A percentile compares a stretch with the other conserved stretches of the same genome.
phyloP scores from a whole-genome alignment of 2,888 invertebrate species.

The Nudaria mundana region DNA sequence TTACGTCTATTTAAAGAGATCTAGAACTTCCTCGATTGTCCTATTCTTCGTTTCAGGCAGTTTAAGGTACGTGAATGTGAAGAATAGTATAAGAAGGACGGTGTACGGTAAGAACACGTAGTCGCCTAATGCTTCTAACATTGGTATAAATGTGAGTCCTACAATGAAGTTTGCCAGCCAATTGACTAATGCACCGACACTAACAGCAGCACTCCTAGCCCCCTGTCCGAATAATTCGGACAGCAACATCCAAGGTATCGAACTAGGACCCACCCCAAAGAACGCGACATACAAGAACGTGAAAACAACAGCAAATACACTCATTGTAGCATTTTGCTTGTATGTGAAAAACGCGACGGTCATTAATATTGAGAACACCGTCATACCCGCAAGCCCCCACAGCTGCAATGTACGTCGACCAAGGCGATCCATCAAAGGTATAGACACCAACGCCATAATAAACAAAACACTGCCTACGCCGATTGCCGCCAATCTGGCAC shows the following conservation, averaged over 20 bases:
- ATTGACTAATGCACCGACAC: conserved; percentile 73
- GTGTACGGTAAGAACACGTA: conserved; percentile 74
- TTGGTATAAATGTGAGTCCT: conserved; percentile 67
- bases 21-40: conserved; percentile 74
- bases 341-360: conserved; percentile 78
- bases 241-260: conserved; percentile 78
- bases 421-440: conserved; percentile 87
- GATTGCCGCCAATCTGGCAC: conserved; percentile 85
- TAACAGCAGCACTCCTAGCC: conserved; percentile 72
- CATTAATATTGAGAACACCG: conserved; percentile 86
- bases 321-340: conserved; percentile 64
- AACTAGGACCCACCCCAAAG: conserved; percentile 77
- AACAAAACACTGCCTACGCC: conserved; percentile 87
- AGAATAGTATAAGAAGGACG: conserved; percentile 66
- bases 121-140: conserved; percentile 58
- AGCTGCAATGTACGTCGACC: conserved; percentile 87
- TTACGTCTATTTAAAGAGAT: conserved; percentile 61
- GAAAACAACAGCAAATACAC: conserved; percentile 71
- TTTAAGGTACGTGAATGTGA: conserved; percentile 69
- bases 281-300: conserved; percentile 73
- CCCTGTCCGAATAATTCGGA: conserved; percentile 76
- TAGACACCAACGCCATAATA: conserved; percentile 87
- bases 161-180: conserved; percentile 79
- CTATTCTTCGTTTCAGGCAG: conserved; percentile 77
- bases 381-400: conserved; percentile 87